Conservation (phyloP, 2,797 vertebrate genomes). For the Lacerta agilis region DNA sequence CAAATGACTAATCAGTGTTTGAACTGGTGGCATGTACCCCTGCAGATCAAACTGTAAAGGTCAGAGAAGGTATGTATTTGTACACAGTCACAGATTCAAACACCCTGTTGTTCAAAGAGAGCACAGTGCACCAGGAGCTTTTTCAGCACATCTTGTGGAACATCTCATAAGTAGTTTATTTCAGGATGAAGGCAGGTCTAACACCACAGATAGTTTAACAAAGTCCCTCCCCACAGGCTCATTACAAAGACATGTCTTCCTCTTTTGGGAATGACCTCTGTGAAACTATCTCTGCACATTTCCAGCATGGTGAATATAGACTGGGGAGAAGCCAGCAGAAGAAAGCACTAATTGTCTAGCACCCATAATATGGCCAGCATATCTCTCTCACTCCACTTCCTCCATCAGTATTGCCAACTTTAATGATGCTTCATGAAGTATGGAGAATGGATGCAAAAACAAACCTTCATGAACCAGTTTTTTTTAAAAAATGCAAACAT, state of each 20-base stretch:
- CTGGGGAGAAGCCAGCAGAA: no score
- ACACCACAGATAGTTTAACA: not conserved
- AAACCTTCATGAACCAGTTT: not conserved
- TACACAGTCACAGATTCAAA: not conserved
- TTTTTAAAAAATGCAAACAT: no score
- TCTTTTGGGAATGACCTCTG: not conserved
- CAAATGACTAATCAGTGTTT: not conserved
- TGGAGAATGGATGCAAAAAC: no score
- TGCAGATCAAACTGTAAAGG: not conserved
- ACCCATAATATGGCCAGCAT: not conserved
- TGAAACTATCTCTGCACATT: not conserved
- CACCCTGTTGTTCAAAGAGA: not conserved
- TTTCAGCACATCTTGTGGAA: not conserved
- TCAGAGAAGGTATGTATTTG: not conserved
- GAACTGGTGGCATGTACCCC: not conserved
- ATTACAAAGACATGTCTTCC: not conserved
- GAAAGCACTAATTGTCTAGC: not conserved
- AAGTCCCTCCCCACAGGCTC: not conserved
- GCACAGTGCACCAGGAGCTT: not conserved
- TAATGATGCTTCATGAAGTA: not conserved
- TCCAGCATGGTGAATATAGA: not conserved
- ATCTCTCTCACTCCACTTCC: not conserved
- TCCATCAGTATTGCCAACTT: not conserved
- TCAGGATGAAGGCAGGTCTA: not conserved
- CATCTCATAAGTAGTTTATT: not conserved